A percentile compares a stretch with the other conserved stretches of the same genome.
Evolutionary conservation across 2,113 vertebrate genomes (phyloP).

Genomic region (Anoplopoma fimbria): DNA sequence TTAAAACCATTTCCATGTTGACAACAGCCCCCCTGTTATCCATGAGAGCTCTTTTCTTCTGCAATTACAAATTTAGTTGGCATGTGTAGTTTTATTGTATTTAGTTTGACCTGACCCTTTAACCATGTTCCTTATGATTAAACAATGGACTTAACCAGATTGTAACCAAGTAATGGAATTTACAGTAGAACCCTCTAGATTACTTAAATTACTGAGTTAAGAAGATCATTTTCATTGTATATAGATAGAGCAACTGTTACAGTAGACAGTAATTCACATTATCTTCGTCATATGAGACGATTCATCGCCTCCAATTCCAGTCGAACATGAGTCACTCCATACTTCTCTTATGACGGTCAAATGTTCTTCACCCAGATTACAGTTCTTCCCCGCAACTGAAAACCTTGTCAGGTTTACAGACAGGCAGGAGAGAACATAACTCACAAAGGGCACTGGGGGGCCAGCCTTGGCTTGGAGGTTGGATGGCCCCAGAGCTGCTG

Average conservation of each 20-base stretch:
- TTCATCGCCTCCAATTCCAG: not conserved
- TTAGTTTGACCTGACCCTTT: not conserved
- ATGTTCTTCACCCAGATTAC: slow-evolving; percentile 25
- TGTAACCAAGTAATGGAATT: slow-evolving; percentile 31
- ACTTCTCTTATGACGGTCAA: slow-evolving; percentile 23
- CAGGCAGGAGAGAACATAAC: slow-evolving; percentile 51
- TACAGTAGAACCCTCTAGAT: slow-evolving; percentile 3
- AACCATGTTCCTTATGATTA: slow-evolving; percentile 20
- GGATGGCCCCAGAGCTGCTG: slow-evolving; percentile 64
- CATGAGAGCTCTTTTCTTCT: not conserved
- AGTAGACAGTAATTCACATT: slow-evolving; percentile 26
- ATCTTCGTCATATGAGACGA: slow-evolving; percentile 19
- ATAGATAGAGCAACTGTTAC: slow-evolving; percentile 17
- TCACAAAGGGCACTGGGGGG: slow-evolving; percentile 57
- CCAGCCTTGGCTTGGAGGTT: slow-evolving; percentile 67
- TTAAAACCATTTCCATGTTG: not conserved
- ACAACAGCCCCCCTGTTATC: not conserved
- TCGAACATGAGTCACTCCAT: slow-evolving; percentile 17
- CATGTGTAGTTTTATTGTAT: slow-evolving; percentile 8
- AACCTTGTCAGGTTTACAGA: slow-evolving; percentile 50
- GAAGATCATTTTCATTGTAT: not conserved
- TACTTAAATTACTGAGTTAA: slow-evolving; percentile 26
- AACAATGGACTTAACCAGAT: not conserved
- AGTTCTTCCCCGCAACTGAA: slow-evolving; percentile 43
- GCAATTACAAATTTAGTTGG: not conserved